These are phyloP conservation scores for Remorina albescens DNA, from an alignment of 2,797 vertebrate genomes.

Conservation along the genomic window DNA sequence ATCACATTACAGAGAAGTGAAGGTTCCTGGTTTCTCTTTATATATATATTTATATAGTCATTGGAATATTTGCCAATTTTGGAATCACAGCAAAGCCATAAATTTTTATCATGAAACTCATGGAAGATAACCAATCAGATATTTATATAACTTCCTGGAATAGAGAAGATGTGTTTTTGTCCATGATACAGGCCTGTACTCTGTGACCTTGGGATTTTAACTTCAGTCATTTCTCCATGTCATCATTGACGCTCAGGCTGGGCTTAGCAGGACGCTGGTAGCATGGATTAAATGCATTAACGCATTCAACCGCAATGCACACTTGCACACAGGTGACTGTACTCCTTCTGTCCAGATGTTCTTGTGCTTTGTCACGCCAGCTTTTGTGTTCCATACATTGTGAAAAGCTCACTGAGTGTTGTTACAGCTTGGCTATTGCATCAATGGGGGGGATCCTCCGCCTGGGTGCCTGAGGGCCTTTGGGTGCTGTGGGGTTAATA, in stretches of 20 bases:
- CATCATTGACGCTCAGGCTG: constrained; percentile 58
- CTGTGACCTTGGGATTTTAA: constrained; percentile 59
- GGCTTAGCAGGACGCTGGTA: constrained; percentile 71
- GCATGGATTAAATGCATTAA: constrained; percentile 75
- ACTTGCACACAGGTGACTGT: constrained; percentile 67
- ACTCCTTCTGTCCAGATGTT: constrained; percentile 56
- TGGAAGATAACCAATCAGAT: constrained; percentile 9
- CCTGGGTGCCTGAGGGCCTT: constrained; percentile 61
- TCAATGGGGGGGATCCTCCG: constrained; percentile 71
- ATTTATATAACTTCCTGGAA: constrained; percentile 37
- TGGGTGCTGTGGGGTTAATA: constrained; percentile 70
- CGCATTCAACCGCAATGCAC: constrained; percentile 63
- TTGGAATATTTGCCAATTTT: constrained; percentile 22
- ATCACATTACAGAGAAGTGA: constrained; percentile 23
- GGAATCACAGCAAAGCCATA: constrained; percentile 21
- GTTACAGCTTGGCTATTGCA: constrained; percentile 77
- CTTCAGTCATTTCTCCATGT: constrained; percentile 50
- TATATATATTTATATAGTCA: constrained; percentile 15
- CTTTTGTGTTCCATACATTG: constrained; percentile 74
- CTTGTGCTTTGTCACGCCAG: constrained; percentile 76
- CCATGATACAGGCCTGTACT: constrained; percentile 27
- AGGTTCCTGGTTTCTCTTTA: constrained; percentile 9
- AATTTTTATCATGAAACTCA: constrained; percentile 12
- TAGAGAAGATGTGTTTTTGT: constrained; percentile 22
- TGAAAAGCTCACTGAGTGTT: constrained; percentile 69